Base-by-base conservation (phyloP, 2,888 invertebrate genomes). In the Polyploca ridens region DNA sequence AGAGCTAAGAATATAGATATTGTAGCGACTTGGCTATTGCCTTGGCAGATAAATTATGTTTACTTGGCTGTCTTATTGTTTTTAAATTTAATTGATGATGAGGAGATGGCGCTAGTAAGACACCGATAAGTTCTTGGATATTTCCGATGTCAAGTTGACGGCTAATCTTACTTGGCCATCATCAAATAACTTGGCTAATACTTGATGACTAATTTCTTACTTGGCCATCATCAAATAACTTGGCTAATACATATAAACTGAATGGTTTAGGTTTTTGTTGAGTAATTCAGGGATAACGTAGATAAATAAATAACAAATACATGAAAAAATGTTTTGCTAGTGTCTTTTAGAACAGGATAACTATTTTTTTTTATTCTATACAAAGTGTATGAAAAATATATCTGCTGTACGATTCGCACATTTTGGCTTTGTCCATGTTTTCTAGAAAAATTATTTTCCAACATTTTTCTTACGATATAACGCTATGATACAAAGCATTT, bases 401-500 rank as follows among this genome's bases (percentile, higher is more conserved):
- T 10, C 7, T 46, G 5, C 41, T 13, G 19, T 19, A 54, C 19
- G 16, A 49, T 16, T 49, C 49, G 14, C 49, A 49, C 3, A 7
- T 16, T n/a, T 49, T 16, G 7, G n/a, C 49, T 49, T 49, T 7
- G n/a, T 49, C 49, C 49, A 49, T n/a, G 7, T 46, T n/a, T n/a
- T 46, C 6, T 7, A n/a, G n/a, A n/a, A 46, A 46, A 46, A 10
- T 5, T n/a, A 6, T 1, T 44, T 6, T 44, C 3, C 46, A 46
- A 16, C 49, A 16, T 3, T 10, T 49, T 46, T 16, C 49, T 49
- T 49, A 49, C 7, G 7, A n/a, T 49, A 49, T n/a, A 49, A 49
- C 10, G 49, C 49, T 49, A 49, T 49, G 49, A 49, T 49, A 49
- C 49, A 49, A 49, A 49, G 49, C 49, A n/a, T 16, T 49, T 49